phyloP scores from a whole-genome alignment of 2,797 vertebrate genomes.

The Pagetopsis macropterus region DNA sequence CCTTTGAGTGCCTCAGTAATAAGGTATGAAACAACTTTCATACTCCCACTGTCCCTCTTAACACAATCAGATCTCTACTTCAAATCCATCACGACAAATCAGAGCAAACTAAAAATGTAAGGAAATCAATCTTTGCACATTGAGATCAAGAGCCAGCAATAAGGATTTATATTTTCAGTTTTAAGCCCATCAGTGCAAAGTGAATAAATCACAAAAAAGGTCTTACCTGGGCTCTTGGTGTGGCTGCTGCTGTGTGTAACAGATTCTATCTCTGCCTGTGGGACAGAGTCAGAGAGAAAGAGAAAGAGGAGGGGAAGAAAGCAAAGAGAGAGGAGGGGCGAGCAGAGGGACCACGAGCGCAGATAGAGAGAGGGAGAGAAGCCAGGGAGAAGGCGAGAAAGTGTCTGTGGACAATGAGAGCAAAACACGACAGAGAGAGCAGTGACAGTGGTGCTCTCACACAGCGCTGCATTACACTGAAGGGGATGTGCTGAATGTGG shows the following conservation, averaged over 20 bases:
- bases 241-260: conserved; percentile 65
- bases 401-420: conserved; percentile 52
- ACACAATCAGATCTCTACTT: conserved; percentile 41
- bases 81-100: conserved; percentile 47
- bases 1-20: conserved; percentile 8
- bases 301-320: conserved; percentile 37
- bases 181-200: conserved; percentile 37
- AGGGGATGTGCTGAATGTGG: conserved; percentile 73
- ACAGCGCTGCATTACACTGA: conserved; percentile 76
- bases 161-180: conserved; percentile 18
- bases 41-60: conserved; percentile 27
- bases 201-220: conserved; percentile 44
- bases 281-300: conserved; percentile 58
- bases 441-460: conserved; percentile 73
- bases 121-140: conserved; percentile 50
- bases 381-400: conserved; percentile 52
- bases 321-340: conserved; percentile 13
- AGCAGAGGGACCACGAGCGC: conserved; percentile 17
- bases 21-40: conserved; percentile 65
- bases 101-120: conserved; percentile 40
- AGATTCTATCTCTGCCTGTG: conserved; percentile 72
- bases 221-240: conserved; percentile 78
- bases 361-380: conserved; percentile 35
- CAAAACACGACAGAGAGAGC: conserved; percentile 51
- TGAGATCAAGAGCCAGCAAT: conserved; percentile 13